A percentile compares a stretch with the other conserved stretches of the same genome.
Conservation (phyloP, 2,113 vertebrate genomes). For the Passer montanus region DNA sequence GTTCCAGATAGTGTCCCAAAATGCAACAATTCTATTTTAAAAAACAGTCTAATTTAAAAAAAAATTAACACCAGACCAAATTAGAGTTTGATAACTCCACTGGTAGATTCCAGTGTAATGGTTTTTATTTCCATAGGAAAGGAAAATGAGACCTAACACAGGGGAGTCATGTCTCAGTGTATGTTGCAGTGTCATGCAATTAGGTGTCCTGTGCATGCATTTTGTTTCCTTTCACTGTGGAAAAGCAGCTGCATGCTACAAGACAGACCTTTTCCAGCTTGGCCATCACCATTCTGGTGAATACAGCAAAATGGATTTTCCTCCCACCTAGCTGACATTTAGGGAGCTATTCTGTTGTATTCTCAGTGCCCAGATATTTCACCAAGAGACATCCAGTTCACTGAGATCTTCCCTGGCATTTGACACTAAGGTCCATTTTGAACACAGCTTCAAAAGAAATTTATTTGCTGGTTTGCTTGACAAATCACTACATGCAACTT, state of each 20-base stretch:
- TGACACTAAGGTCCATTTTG: neutral
- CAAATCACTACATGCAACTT: neutral
- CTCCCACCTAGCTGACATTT: neutral
- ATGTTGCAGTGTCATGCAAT: neutral
- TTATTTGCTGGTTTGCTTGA: neutral
- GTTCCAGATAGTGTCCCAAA: neutral
- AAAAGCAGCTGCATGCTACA: neutral
- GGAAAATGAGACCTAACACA: neutral
- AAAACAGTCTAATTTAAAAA: fast-evolving
- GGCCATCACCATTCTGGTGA: neutral
- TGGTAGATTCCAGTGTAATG: neutral
- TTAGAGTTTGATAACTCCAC: neutral
- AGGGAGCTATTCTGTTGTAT: neutral
- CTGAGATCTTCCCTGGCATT: neutral
- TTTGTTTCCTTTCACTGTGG: neutral
- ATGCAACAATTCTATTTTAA: neutral
- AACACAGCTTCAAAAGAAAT: neutral
- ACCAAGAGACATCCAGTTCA: neutral
- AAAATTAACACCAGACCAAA: neutral
- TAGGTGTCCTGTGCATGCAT: fast-evolving
- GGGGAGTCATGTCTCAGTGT: neutral
- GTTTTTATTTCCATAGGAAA: neutral
- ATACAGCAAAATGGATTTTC: neutral
- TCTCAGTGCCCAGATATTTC: neutral
- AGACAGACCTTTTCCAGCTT: neutral